Base-by-base conservation (phyloP, 2,888 invertebrate species). In the Keiferia lycopersicella region DNA sequence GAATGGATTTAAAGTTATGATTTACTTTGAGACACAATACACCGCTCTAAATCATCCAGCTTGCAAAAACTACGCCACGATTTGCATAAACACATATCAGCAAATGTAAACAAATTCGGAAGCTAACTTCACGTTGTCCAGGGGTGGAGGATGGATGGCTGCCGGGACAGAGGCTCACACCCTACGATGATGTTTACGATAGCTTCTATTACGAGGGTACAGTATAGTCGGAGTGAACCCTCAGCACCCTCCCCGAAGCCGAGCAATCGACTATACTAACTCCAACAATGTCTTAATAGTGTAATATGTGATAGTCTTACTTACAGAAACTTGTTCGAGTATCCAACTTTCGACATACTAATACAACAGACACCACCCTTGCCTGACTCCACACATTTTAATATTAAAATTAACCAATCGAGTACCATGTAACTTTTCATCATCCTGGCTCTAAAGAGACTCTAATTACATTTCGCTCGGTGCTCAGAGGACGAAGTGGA, bases 401-500 rank as follows among this genome's bases (percentile, higher is more conserved):
- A 70, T 67, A 53, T 22, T 16, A 45, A n/a, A 34, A 34, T 45
- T 53, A 67, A 65, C 65, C 65, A 61, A 38, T 61, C 59, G 69
- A 71, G 64, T 70, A 69, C 68, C 68, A 72, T 72, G 68, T 72
- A 71, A 69, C 10, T 18, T 70, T 64, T 73, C 73, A 72, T 74
- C 66, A 67, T 70, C 69, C 57, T 69, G 67, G 68, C 59, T n/a
- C n/a, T n/a, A 62, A 68, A 69, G 75, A 75, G 74, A 78, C 75
- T 81, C 79, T 90, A 87, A 87, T 82, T 74, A 77, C 82, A 79
- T 86, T 86, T 86, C 83, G 81, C 83, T 86, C 87, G 86, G 80
- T 90, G 86, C 90, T 88, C 86, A 89, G 88, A 91, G 92, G 93
- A 92, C 87, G 95, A 97, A 93, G 95, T 97, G 93, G 97, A 98